Conservation (phyloP, 2,888 invertebrate genomes). For the Mythimna lalbum region DNA sequence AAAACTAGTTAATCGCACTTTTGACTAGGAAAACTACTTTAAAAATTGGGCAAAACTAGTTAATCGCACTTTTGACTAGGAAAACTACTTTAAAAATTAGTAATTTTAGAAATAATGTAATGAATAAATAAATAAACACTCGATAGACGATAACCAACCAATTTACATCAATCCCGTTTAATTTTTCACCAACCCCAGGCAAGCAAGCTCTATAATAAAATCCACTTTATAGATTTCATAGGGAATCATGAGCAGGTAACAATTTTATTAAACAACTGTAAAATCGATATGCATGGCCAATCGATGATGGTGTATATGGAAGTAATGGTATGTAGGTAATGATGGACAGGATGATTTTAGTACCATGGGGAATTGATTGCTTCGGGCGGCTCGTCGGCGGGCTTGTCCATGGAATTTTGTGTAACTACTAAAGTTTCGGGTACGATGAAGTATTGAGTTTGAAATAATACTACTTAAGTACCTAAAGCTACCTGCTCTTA, state of each 20-base stretch:
- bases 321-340: conserved; percentile 28
- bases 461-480: too few relatives aligned
- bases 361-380: conserved; percentile 53
- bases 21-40: too few relatives aligned
- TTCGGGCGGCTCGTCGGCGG: conserved; percentile 39
- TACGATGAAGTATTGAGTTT: too few relatives aligned
- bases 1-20: too few relatives aligned
- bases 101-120: too few relatives aligned
- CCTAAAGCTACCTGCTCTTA: too few relatives aligned
- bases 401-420: not conserved
- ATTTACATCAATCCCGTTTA: not conserved
- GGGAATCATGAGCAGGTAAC: conserved; percentile 27
- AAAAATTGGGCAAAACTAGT: too few relatives aligned
- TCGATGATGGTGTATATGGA: conserved; percentile 51
- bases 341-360: conserved; percentile 39
- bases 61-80: too few relatives aligned
- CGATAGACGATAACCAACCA: not conserved
- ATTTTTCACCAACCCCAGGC: conserved; percentile 17
- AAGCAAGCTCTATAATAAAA: conserved; percentile 31
- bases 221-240: conserved; percentile 60
- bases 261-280: conserved; percentile 60
- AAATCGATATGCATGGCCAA: conserved; percentile 64
- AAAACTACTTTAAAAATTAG: too few relatives aligned
- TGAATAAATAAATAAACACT: not conserved
- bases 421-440: not conserved